phyloP scores from a whole-genome alignment of 2,113 vertebrate species.

The Hippocampus mohnikei region DNA sequence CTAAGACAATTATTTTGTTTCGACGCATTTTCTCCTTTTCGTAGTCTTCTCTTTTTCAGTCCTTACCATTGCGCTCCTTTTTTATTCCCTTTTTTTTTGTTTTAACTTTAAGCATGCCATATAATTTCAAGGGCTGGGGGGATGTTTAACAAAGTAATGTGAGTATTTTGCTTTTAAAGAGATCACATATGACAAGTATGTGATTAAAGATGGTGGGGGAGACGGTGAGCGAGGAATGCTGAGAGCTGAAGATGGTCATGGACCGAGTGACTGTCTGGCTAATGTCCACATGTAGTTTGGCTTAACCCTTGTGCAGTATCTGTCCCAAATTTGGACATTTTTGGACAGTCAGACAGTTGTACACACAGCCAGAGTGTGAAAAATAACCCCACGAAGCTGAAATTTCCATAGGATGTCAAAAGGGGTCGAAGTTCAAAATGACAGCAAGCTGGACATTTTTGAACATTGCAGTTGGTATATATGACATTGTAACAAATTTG shows the following conservation, averaged over 20 bases:
- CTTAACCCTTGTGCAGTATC: too few species aligned
- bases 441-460: too few species aligned
- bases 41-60: background rate
- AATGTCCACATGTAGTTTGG: slow-evolving; percentile 25
- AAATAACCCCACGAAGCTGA: too few species aligned
- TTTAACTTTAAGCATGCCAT: background rate
- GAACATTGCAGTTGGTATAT: too few species aligned
- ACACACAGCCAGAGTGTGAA: too few species aligned
- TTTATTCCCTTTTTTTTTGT: background rate
- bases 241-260: slow-evolving; percentile 10
- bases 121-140: too few species aligned
- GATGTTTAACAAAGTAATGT: background rate
- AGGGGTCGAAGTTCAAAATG: too few species aligned
- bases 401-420: too few species aligned
- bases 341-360: too few species aligned
- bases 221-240: background rate
- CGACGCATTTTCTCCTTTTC: background rate
- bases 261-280: slow-evolving; percentile 15
- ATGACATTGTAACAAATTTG: too few species aligned
- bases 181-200: background rate
- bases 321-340: too few species aligned
- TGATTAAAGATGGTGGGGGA: background rate
- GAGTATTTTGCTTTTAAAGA: background rate
- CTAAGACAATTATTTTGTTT: slow-evolving; percentile 28
- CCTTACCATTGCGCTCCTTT: background rate